Conservation (phyloP, 2,797 vertebrate genomes). For the Pygocentrus nattereri region DNA sequence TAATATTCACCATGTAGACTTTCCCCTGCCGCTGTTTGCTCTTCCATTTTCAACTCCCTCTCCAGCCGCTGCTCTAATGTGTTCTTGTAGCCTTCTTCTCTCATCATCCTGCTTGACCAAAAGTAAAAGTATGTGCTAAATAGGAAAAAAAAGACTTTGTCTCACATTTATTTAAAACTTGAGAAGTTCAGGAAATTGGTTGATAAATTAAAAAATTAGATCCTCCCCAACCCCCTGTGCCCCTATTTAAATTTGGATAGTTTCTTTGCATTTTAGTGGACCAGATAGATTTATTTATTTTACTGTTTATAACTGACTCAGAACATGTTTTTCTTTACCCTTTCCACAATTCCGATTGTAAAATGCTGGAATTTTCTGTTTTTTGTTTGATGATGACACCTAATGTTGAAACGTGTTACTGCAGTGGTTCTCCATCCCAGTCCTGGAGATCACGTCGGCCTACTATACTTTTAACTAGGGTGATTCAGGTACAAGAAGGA, state of each 20-base stretch:
- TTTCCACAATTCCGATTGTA: background rate
- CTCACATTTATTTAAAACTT: no score
- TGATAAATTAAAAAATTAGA: no score
- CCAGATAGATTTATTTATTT: no score
- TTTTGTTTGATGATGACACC: conserved; percentile 14
- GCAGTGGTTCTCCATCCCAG: background rate
- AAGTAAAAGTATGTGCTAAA: background rate
- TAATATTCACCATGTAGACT: conserved; percentile 88
- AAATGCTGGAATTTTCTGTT: background rate
- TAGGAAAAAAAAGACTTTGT: background rate
- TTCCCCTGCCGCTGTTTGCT: conserved; percentile 89
- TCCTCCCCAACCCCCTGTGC: no score
- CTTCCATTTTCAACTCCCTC: conserved; percentile 89
- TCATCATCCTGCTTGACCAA: conserved; percentile 73
- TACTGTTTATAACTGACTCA: no score
- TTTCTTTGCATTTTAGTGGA: no score
- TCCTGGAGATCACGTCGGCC: background rate
- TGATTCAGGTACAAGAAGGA: background rate
- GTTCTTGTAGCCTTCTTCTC: conserved; percentile 85
- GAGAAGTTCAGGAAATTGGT: no score
- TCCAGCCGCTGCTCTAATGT: conserved; percentile 92
- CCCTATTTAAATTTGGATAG: no score
- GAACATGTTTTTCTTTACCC: background rate
- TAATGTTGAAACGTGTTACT: conserved; percentile 3
- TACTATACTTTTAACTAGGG: background rate